Conservation (phyloP, 2,888 invertebrate species). For the Drosophila rubida region DNA sequence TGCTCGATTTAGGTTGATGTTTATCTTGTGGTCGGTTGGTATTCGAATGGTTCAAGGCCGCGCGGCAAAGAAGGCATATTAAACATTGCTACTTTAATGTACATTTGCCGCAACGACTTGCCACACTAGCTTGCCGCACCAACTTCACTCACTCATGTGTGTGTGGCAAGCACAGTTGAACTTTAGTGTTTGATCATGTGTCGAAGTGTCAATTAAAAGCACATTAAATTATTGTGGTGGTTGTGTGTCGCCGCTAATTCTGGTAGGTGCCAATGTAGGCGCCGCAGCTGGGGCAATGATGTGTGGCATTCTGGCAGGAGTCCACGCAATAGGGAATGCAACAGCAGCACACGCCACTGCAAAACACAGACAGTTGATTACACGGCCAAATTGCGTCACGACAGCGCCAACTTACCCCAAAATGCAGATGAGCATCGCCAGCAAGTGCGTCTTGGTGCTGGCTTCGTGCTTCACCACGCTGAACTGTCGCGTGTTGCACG, state of each 20-base stretch:
- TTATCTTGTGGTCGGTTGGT: background rate
- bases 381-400: too few species aligned
- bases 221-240: background rate
- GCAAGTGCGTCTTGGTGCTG: constrained; percentile 70
- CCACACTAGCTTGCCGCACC: background rate
- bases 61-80: background rate
- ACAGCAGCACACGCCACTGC: constrained; percentile 67
- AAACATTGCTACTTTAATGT: background rate
- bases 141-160: background rate
- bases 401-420: constrained; percentile 49
- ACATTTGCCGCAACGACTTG: background rate
- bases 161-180: background rate
- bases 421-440: constrained; percentile 65
- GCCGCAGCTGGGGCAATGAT: constrained; percentile 74
- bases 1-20: background rate
- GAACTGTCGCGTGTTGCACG: constrained; percentile 62
- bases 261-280: constrained; percentile 73
- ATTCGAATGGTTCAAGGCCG: background rate
- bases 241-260: constrained; percentile 42
- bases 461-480: constrained; percentile 56
- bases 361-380: constrained; percentile 8
- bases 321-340: constrained; percentile 76
- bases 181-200: background rate
- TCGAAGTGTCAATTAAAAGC: background rate
- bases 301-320: constrained; percentile 77